phyloP scores from a whole-genome alignment of 2,888 invertebrate species.

The Lithodes maja region DNA sequence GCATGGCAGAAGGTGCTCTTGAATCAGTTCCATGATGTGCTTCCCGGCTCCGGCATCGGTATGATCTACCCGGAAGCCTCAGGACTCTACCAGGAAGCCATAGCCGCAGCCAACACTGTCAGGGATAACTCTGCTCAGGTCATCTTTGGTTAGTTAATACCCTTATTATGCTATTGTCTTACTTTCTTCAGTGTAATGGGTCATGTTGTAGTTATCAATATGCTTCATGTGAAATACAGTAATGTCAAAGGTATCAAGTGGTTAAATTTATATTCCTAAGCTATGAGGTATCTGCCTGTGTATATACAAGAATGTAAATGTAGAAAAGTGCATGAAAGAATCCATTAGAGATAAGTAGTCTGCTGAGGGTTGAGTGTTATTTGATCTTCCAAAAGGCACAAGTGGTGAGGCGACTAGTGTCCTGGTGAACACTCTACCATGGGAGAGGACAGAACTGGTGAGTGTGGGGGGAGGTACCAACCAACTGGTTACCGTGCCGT shows the following conservation, averaged over 20 bases:
- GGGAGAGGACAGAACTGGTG: background rate
- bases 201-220: background rate
- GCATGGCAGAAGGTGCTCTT: slow-evolving; percentile 76
- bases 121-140: background rate
- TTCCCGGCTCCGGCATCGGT: slow-evolving; percentile 73
- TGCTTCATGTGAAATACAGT: too few species aligned
- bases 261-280: too few species aligned
- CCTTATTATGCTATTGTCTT: background rate
- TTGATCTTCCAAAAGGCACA: too few species aligned
- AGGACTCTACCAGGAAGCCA: slow-evolving; percentile 29
- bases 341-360: too few species aligned
- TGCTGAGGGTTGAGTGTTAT: too few species aligned
- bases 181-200: background rate
- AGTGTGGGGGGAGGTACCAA: background rate
- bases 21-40: slow-evolving; percentile 78
- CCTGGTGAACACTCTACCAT: slow-evolving; percentile 7
- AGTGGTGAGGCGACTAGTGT: background rate
- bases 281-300: too few species aligned
- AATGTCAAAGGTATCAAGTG: too few species aligned
- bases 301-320: too few species aligned
- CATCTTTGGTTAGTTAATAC: background rate
- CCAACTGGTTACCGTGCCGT: background rate
- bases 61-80: slow-evolving; percentile 56
- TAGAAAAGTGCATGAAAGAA: too few species aligned
- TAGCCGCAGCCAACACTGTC: background rate